These are phyloP conservation scores for Altica lythri DNA, from an alignment of 2,888 invertebrate genomes.

Conservation along the genomic window DNA sequence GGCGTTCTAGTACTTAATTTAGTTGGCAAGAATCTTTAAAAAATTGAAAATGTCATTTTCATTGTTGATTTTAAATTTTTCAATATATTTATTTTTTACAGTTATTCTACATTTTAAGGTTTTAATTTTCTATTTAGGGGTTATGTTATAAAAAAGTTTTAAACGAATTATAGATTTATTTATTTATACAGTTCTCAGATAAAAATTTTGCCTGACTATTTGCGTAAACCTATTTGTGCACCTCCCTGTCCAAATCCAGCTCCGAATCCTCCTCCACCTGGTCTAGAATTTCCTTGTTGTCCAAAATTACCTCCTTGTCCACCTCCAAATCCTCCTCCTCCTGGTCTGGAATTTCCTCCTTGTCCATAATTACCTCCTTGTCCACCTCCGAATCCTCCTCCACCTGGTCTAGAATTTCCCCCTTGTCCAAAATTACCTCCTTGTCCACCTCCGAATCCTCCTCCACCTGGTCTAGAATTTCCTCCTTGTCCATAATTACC, in stretches of 20 bases:
- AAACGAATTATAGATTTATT: background rate
- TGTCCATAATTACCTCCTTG: background rate
- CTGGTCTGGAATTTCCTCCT: background rate
- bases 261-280: background rate
- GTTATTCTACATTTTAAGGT: background rate
- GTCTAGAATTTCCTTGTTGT: background rate
- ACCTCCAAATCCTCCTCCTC: background rate
- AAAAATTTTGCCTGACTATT: too few species aligned
- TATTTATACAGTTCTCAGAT: too few species aligned
- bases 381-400: background rate
- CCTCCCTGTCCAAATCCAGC: background rate
- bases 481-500: background rate
- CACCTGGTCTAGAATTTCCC: background rate
- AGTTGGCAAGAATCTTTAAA: background rate
- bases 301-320: background rate
- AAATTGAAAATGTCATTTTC: conserved; percentile 4
- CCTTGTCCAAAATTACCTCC: background rate
- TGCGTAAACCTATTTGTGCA: background rate
- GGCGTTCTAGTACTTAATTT: background rate
- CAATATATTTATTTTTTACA: background rate
- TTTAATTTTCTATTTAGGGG: background rate
- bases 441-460: background rate
- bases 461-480: background rate
- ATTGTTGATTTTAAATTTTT: background rate
- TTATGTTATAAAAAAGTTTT: background rate